Base-by-base conservation (phyloP, 2,888 invertebrate genomes). In the Carpatolechia fugitivella region DNA sequence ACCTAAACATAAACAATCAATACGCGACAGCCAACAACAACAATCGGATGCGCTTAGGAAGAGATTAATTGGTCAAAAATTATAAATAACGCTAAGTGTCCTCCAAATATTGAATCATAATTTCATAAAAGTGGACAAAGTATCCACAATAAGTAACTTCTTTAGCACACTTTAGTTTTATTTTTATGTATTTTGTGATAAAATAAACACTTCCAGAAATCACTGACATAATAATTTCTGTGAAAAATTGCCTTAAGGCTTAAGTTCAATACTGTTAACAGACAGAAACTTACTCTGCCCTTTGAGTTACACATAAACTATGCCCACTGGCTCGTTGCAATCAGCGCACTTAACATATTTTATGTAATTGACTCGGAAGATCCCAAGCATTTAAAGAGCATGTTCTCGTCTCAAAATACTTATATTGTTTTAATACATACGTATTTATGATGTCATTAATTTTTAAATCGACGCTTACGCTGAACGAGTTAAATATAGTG, bases 241-340 rank as follows among this genome's bases (percentile, higher is more conserved):
- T n/a, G n/a, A n/a, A 24, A 24, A 36, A 13, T n/a, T 14, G 36
- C 36, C 14, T 13, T 36, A 36, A 24, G 24, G 6, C 14, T 14
- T 13, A 36, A 36, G 36, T 36, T 36, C 36, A 36, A 36, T 41
- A 41, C 40, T 18, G 18, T 41, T 10, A 16, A 41, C 20, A n/a
- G 20, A n/a, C 20, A n/a, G n/a, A 5, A 13, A 44, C 20, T 29
- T 24, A 41, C 44, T 41, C 18, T 44, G 29, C 44, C 44, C 44
- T 44, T 44, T 44, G 20, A n/a, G 29, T 13, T 4, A 18, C 6
- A 18, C 40, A 29, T 44, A 44, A 44, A 44, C 29, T 29, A 44
- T n/a, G 14, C 16, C 31, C 13, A 14, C 13, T 55, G 60, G 58
- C 59, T 60, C 67, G 69, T 66, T 74, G 20, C 13, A 29, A 13